Evolutionary conservation across 2,113 vertebrate genomes (phyloP).

Genomic region (Archocentrus centrarchus): DNA sequence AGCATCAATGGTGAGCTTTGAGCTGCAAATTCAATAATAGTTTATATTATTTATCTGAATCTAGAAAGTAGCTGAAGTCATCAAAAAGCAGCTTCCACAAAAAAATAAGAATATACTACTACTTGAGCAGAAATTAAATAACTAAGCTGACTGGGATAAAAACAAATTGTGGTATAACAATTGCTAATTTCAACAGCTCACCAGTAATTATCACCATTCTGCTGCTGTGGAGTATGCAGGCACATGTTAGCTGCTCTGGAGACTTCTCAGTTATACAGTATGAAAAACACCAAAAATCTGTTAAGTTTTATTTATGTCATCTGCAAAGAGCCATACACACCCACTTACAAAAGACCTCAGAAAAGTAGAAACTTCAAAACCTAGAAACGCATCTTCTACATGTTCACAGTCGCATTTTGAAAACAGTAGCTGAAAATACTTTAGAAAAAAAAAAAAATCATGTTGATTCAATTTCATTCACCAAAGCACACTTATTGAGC

Average conservation of each 20-base stretch:
- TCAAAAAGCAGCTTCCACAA: background rate
- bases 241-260: background rate
- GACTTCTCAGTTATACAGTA: background rate
- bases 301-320: slow-evolving; percentile 51
- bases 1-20: too few relatives aligned
- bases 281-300: background rate
- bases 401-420: slow-evolving; percentile 52
- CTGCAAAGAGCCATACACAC: slow-evolving; percentile 38
- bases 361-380: slow-evolving; percentile 52
- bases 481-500: slow-evolving; percentile 9
- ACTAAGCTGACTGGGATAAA: background rate
- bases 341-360: slow-evolving; percentile 34
- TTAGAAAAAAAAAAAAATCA: background rate
- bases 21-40: background rate
- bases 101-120: background rate
- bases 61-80: background rate
- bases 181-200: background rate
- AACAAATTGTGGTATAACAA: background rate
- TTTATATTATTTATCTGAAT: background rate
- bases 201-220: background rate
- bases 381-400: slow-evolving; percentile 17
- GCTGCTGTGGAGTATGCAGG: background rate
- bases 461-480: slow-evolving; percentile 20
- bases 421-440: slow-evolving; percentile 42
- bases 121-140: background rate